Percentiles rank a stretch among this genome's conserved stretches.
phyloP scores from a whole-genome alignment of 2,797 vertebrate genomes.

The Siniperca scherzeri region DNA sequence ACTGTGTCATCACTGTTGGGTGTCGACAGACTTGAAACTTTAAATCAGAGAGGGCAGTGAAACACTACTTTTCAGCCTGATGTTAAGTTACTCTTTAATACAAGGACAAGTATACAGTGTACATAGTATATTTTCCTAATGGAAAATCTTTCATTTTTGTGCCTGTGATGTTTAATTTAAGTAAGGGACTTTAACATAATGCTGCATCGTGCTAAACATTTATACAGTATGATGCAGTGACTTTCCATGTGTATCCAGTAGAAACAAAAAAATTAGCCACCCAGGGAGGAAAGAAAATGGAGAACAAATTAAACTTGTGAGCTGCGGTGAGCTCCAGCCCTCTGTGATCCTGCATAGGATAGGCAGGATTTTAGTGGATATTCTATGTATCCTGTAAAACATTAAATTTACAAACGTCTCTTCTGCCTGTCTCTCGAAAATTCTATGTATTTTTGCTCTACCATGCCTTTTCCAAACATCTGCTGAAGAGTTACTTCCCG shows the following conservation, averaged over 20 bases:
- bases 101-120: not conserved
- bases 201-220: slow-evolving; percentile 3
- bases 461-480: not conserved
- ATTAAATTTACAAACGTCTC: not conserved
- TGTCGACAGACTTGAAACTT: not conserved
- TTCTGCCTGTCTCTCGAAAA: not conserved
- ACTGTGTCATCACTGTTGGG: not conserved
- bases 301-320: not conserved
- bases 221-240: not conserved
- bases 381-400: not conserved
- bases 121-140: not conserved
- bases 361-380: not conserved
- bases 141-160: not conserved
- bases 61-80: not conserved
- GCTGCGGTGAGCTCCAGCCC: not conserved
- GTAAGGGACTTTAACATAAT: not conserved
- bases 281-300: not conserved
- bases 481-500: not conserved
- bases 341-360: not conserved
- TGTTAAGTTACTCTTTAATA: not conserved
- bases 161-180: not conserved
- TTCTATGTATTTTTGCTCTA: not conserved
- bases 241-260: not conserved
- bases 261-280: not conserved
- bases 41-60: not conserved